Conservation (phyloP, 1,140 invertebrate species). For the Ladona fulva region DNA sequence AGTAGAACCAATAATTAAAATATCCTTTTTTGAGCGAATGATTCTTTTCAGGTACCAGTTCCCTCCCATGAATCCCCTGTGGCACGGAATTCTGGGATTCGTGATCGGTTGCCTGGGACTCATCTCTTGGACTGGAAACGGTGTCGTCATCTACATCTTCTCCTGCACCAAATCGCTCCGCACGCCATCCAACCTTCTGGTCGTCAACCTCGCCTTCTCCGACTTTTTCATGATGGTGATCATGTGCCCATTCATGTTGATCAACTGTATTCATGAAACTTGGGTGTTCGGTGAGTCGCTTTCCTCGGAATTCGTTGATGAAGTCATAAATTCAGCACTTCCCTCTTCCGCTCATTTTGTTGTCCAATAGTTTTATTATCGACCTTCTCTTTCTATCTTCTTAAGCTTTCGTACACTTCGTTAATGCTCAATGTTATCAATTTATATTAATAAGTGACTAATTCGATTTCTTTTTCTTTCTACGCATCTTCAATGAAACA, state of each 20-base stretch:
- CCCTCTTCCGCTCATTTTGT: no score
- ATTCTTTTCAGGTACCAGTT: slow-evolving; percentile 47
- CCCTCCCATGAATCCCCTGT: slow-evolving; percentile 53
- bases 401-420: no score
- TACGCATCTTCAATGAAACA: no score
- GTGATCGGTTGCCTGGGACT: slow-evolving; percentile 50
- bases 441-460: no score
- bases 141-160: slow-evolving; percentile 42
- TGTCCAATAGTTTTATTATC: no score
- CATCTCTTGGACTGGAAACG: slow-evolving; percentile 39
- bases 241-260: slow-evolving; percentile 31
- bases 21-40: no score
- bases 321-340: no score
- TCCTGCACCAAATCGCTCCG: slow-evolving; percentile 36
- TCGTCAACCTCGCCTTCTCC: slow-evolving; percentile 38
- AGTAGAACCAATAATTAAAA: no score
- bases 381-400: no score
- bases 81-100: slow-evolving; percentile 54
- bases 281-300: slow-evolving; percentile 31
- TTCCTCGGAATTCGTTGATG: neutral
- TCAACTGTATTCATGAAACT: slow-evolving; percentile 35
- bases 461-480: no score
- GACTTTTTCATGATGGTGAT: slow-evolving; percentile 38
- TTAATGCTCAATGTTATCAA: no score
- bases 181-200: slow-evolving; percentile 37